Conservation (phyloP, 1,140 invertebrate species). For the Glomeris maerens region DNA sequence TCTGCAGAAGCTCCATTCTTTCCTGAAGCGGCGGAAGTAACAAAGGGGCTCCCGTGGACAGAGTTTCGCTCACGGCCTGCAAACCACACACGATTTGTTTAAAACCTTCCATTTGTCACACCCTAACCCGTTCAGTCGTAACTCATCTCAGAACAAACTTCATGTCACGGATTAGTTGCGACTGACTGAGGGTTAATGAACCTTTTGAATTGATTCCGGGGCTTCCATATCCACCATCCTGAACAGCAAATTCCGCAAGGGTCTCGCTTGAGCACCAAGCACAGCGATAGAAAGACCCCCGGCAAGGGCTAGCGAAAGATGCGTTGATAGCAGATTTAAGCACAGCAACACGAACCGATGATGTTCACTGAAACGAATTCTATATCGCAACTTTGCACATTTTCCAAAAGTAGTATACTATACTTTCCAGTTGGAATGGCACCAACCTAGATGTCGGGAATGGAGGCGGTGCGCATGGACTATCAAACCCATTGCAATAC, state of each 20-base stretch:
- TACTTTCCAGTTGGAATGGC: too few species aligned
- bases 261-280: conserved; percentile 37
- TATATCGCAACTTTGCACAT: too few species aligned
- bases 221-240: conserved; percentile 44
- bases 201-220: conserved; percentile 37
- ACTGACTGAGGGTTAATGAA: conserved; percentile 11
- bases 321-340: conserved; percentile 42
- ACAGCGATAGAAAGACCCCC: conserved; percentile 35
- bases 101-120: not conserved
- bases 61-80: conserved; percentile 38
- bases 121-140: not conserved
- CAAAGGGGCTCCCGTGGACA: conserved; percentile 42
- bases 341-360: conserved; percentile 44
- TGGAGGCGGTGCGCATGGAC: conserved; percentile 27
- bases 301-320: conserved; percentile 41
- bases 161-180: not conserved
- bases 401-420: too few species aligned
- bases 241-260: conserved; percentile 42
- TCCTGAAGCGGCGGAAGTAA: conserved; percentile 44
- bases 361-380: conserved; percentile 36
- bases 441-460: conserved; percentile 33
- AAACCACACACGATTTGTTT: conserved; percentile 4
- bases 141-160: not conserved
- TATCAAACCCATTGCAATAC: conserved; percentile 40
- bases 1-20: conserved; percentile 42